A percentile compares a stretch with the other conserved stretches of the same genome.
These are phyloP conservation scores for Adrianichthys oophorus DNA, from an alignment of 2,797 vertebrate species.

Conservation along the genomic window DNA sequence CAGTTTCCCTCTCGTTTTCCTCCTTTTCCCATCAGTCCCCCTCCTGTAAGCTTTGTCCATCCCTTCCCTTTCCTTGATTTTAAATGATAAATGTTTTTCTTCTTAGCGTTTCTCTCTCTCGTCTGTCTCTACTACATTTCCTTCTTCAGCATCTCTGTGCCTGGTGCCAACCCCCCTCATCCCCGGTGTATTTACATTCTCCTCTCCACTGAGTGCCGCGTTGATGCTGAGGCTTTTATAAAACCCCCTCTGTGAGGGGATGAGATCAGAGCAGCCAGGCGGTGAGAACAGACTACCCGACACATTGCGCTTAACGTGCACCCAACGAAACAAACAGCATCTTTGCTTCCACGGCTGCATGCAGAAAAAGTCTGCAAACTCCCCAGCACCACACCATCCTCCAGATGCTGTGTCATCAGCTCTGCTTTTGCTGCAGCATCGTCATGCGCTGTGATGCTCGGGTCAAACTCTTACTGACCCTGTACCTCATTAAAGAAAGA, in stretches of 20 bases:
- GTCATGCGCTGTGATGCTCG: slow-evolving; percentile 15
- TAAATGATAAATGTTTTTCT: background rate
- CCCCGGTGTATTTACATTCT: slow-evolving; percentile 1
- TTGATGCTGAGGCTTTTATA: slow-evolving; percentile 51
- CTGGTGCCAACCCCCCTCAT: background rate
- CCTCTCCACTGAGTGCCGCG: slow-evolving; percentile 32
- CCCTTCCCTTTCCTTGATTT: background rate
- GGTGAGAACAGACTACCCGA: slow-evolving; percentile 46
- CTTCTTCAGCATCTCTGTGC: background rate
- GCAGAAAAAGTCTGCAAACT: slow-evolving; percentile 9
- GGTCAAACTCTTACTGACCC: slow-evolving; percentile 47
- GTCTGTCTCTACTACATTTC: background rate
- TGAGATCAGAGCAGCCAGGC: slow-evolving; percentile 60
- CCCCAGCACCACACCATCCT: background rate
- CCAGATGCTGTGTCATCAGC: slow-evolving; percentile 13
- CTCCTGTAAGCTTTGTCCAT: background rate
- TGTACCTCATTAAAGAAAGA: slow-evolving; percentile 59
- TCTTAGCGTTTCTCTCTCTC: background rate
- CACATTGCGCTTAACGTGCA: slow-evolving; percentile 51
- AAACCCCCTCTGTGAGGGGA: slow-evolving; percentile 43
- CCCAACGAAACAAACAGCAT: slow-evolving; percentile 45
- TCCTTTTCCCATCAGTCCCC: background rate
- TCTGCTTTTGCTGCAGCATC: slow-evolving; percentile 5
- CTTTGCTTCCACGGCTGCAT: slow-evolving; percentile 10
- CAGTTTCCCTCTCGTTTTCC: background rate